phyloP scores from a whole-genome alignment of 2,113 vertebrate genomes.

The Psilopogon haemacephalus region DNA sequence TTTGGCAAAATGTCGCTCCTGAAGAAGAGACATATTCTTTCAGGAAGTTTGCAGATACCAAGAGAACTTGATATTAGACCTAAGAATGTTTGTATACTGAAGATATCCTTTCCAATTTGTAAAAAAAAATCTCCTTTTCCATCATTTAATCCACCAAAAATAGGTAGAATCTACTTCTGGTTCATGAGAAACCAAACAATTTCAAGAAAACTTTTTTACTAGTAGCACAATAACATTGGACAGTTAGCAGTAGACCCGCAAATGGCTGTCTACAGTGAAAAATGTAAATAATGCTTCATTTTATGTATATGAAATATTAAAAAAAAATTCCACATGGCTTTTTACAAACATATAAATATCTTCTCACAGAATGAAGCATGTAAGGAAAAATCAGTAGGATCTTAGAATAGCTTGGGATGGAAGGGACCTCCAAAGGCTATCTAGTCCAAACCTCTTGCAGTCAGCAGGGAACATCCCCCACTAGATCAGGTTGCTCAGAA shows the following conservation, averaged over 20 bases:
- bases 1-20: neutral
- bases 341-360: neutral
- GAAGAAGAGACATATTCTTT: neutral
- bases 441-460: no score
- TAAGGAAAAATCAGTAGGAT: neutral
- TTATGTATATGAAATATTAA: neutral
- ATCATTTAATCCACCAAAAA: neutral
- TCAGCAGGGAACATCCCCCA: no score
- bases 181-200: neutral
- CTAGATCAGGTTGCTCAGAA: no score
- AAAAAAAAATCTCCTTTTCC: neutral
- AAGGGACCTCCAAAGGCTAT: no score
- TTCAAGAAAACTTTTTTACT: constrained; percentile 16
- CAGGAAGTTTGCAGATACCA: neutral
- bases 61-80: neutral
- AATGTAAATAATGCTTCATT: neutral
- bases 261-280: neutral
- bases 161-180: neutral
- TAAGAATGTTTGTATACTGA: neutral
- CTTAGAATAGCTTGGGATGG: no score
- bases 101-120: neutral
- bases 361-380: neutral
- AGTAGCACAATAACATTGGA: constrained; percentile 9
- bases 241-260: neutral
- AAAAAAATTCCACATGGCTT: neutral